phyloP scores from a whole-genome alignment of 2,888 invertebrate species.

The Atethmia centrago region DNA sequence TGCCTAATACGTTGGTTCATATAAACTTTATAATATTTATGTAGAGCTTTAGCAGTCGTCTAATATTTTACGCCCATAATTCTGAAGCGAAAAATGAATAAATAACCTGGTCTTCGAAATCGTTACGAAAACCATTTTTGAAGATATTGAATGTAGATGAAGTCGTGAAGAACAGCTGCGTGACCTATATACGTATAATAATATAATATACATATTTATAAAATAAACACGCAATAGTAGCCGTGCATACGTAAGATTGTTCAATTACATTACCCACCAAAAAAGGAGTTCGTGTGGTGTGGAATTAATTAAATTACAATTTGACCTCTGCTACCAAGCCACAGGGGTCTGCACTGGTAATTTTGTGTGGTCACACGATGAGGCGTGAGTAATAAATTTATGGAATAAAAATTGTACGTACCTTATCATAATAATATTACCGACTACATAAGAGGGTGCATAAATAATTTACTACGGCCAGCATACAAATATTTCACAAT shows the following conservation, averaged over 20 bases:
- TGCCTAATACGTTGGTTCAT: neutral
- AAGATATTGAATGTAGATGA: neutral
- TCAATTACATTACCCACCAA: conserved; percentile 54
- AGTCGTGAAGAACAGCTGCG: neutral
- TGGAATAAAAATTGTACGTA: neutral
- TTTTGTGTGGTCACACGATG: conserved; percentile 74
- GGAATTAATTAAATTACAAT: conserved; percentile 87
- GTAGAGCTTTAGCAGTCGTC: neutral
- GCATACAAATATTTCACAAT: neutral
- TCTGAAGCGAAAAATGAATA: too few relatives aligned
- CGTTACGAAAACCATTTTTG: neutral
- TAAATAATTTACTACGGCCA: neutral
- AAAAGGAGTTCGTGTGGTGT: conserved; percentile 55
- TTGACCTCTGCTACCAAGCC: conserved; percentile 84
- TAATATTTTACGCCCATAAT: neutral
- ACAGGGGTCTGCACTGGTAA: conserved; percentile 71
- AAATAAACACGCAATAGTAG: conserved; percentile 15
- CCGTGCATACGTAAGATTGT: conserved; percentile 21
- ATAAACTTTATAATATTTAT: neutral
- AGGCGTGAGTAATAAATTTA: conserved; percentile 16
- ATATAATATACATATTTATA: too few relatives aligned
- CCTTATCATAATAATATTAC: neutral
- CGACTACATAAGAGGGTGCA: neutral
- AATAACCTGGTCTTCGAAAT: neutral
- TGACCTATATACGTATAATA: too few relatives aligned